These are phyloP conservation scores for Cataglyphis altisquamis DNA, from an alignment of 2,888 invertebrate genomes.

Conservation along the genomic window DNA sequence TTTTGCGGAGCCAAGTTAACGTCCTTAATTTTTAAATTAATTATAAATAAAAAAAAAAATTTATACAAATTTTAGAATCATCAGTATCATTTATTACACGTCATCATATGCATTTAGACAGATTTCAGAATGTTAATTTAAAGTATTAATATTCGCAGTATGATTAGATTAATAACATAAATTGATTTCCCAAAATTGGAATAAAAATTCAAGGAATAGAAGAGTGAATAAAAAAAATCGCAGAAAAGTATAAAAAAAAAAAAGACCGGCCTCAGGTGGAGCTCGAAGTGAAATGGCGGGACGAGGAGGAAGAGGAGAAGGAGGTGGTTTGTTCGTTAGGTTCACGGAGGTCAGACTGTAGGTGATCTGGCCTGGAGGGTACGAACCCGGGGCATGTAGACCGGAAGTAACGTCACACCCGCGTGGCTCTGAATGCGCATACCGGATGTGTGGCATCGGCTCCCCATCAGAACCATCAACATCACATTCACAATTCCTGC, in stretches of 20 bases:
- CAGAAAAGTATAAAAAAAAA: neutral
- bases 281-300: constrained; percentile 11
- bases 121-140: neutral
- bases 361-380: constrained; percentile 81
- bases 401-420: constrained; percentile 86
- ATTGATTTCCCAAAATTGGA: neutral
- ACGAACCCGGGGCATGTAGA: constrained; percentile 84
- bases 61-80: neutral
- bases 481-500: constrained; percentile 84
- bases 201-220: constrained; percentile 18
- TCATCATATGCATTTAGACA: neutral
- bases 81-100: neutral
- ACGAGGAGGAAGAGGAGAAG: neutral
- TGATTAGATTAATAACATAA: neutral
- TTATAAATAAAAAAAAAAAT: neutral
- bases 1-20: neutral
- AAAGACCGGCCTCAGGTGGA: neutral
- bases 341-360: constrained; percentile 85
- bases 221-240: constrained; percentile 5
- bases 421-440: constrained; percentile 86
- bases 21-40: neutral
- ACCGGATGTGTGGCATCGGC: constrained; percentile 86
- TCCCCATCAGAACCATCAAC: constrained; percentile 86
- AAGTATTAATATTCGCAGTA: neutral
- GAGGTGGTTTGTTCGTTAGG: constrained; percentile 73